Conservation (phyloP, 2,797 vertebrate species). For the Microhierax caerulescens region DNA sequence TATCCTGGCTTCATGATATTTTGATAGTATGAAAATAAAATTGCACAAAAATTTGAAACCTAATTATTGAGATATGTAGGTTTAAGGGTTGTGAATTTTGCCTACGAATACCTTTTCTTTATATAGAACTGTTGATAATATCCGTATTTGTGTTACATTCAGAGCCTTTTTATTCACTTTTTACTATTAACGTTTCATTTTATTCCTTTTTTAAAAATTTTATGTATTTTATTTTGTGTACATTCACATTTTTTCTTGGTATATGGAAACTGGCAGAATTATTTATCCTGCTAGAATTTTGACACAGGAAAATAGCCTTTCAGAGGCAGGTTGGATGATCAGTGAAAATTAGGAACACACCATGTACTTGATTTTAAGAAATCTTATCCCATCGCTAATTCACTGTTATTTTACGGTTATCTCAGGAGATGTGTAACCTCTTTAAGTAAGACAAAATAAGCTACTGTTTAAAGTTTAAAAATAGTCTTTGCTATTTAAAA, state of each 20-base stretch:
- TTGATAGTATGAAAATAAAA: background rate
- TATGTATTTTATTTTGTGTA: background rate
- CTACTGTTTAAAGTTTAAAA: background rate
- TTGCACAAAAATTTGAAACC: background rate
- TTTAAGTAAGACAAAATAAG: background rate
- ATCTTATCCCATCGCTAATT: background rate
- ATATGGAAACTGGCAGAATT: background rate
- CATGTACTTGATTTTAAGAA: background rate
- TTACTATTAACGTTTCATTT: background rate
- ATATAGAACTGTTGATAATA: background rate
- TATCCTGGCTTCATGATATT: background rate
- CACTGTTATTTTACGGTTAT: background rate
- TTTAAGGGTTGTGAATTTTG: background rate
- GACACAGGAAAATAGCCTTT: background rate
- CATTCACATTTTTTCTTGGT: background rate
- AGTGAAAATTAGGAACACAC: background rate
- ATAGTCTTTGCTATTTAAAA: background rate
- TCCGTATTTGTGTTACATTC: background rate
- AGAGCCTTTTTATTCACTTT: background rate
- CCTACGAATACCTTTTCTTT: background rate
- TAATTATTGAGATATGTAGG: background rate
- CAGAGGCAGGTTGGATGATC: background rate
- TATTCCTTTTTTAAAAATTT: background rate
- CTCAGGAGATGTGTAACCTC: background rate
- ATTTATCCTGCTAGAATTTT: background rate